These are phyloP conservation scores for Caenorhabditis uteleia DNA, from an alignment of 2,888 invertebrate genomes.

Conservation along the genomic window DNA sequence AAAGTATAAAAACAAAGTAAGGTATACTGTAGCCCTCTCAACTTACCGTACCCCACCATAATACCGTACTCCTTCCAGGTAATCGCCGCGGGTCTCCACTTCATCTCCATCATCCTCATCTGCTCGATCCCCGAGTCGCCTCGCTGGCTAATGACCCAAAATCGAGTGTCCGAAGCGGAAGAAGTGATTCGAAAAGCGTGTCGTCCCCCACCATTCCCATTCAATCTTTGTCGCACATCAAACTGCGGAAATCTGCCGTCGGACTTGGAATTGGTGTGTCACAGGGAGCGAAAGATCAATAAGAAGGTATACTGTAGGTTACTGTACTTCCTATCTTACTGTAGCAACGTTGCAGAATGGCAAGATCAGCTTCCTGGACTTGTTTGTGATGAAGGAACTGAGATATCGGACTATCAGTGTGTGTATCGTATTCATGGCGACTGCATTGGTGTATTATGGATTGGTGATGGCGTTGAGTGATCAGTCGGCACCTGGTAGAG, in stretches of 20 bases:
- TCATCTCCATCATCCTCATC: slow-evolving; percentile 64
- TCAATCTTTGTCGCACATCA: slow-evolving; percentile 63
- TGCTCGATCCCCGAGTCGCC: slow-evolving; percentile 69
- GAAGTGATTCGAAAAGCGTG: slow-evolving; percentile 68
- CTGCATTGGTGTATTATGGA: slow-evolving; percentile 70
- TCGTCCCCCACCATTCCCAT: slow-evolving; percentile 66
- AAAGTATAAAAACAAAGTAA: neutral
- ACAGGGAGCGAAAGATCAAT: slow-evolving; percentile 62
- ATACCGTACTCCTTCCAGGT: slow-evolving; percentile 33
- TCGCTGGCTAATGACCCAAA: slow-evolving; percentile 67
- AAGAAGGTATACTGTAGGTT: slow-evolving; percentile 27
- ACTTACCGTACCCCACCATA: neutral
- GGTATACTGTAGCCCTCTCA: neutral
- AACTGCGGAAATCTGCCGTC: slow-evolving; percentile 64
- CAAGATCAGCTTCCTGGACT: slow-evolving; percentile 40
- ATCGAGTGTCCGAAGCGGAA: slow-evolving; percentile 69
- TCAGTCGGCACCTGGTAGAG: slow-evolving; percentile 67
- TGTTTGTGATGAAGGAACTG: slow-evolving; percentile 47
- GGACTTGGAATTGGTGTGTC: slow-evolving; percentile 66
- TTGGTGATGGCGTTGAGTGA: slow-evolving; percentile 68
- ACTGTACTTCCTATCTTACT: neutral
- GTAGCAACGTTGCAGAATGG: slow-evolving; percentile 23
- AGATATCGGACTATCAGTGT: slow-evolving; percentile 63
- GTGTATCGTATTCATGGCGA: slow-evolving; percentile 69
- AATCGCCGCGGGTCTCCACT: slow-evolving; percentile 67